A percentile compares a stretch with the other conserved stretches of the same genome.
Conservation (phyloP, 2,888 invertebrate species). For the Agonopterix heracliana region DNA sequence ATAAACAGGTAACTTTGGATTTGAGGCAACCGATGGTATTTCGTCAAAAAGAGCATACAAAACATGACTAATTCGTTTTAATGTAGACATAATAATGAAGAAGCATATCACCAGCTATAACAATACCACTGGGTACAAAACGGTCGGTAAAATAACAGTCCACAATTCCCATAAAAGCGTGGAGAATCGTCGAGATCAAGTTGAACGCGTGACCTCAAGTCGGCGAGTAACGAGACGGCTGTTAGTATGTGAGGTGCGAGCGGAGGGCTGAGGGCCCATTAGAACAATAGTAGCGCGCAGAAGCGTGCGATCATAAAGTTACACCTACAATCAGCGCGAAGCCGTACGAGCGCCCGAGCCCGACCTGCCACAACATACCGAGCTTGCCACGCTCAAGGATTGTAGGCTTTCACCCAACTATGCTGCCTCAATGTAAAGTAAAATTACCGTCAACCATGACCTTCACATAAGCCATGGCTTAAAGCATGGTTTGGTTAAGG, state of each 20-base stretch:
- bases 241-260: constrained; percentile 41
- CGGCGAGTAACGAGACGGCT: constrained; percentile 45
- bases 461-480: background rate
- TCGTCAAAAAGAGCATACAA: too few species aligned
- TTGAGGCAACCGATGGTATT: background rate
- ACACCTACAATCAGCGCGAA: constrained; percentile 54
- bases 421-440: background rate
- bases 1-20: constrained; percentile 13
- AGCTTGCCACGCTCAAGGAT: constrained; percentile 22
- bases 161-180: constrained; percentile 50
- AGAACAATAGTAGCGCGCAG: constrained; percentile 67
- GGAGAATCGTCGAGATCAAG: constrained; percentile 54
- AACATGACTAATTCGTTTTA: background rate
- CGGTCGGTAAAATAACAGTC: constrained; percentile 33
- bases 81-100: constrained; percentile 16
- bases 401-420: constrained; percentile 28
- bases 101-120: constrained; percentile 27
- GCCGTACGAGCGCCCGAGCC: constrained; percentile 47
- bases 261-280: constrained; percentile 47
- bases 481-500: too few species aligned
- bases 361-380: constrained; percentile 51
- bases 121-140: constrained; percentile 26
- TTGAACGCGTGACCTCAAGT: constrained; percentile 56
- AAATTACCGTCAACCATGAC: too few species aligned
- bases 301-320: constrained; percentile 67